Evolutionary conservation across 1,140 invertebrate species (phyloP), one percentile per base, ranked within the genome.

Genomic region (Heliconius melpomene): DNA sequence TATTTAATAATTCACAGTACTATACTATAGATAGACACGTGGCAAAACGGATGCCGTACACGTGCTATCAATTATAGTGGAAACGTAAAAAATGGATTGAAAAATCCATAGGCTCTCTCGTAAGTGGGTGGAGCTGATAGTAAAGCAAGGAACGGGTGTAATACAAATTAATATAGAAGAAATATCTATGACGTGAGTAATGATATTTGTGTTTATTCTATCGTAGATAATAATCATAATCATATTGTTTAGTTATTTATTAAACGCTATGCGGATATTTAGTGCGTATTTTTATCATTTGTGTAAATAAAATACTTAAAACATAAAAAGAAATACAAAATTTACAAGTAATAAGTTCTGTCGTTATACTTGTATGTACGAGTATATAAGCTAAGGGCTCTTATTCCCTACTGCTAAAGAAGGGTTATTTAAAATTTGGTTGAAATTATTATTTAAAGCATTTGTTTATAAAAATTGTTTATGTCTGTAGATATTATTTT

Each of bases 31-130:
- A 46, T 5, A 85, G 89, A 86, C 91, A 94, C 93, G 93, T 94
- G 93, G 82, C 93, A 83, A 83, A 89, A 82, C 88, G 91, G 91
- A 93, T 90, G 89, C 84, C 71, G 75, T 90, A 89, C 93, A 94
- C 93, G 93, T 94, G 93, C 85, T 91, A 85, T 90, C 91, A 94
- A 94, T 94, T 94, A 93, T 85, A 92, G 80, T 85, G 84, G 84
- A 91, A 79, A 82, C 81, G 87, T 82, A 88, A 92, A 93, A 90
- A 90, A 87, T 85, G 74, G 84, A 85, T 85, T 83, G 86, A 87
- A 87, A 84, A 85, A 86, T 87, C 79, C 84, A 85, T 78, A 88
- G 82, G 81, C 80, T 86, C 82, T 83, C 83, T 86, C 89, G 77
- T 84, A 85, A 89, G 86, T 85, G 82, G 87, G 88, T 80, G 89